A percentile compares a stretch with the other conserved stretches of the same genome.
Conservation (phyloP, 64 coral and sea anemone genomes). For the Stylophora pistillata region DNA sequence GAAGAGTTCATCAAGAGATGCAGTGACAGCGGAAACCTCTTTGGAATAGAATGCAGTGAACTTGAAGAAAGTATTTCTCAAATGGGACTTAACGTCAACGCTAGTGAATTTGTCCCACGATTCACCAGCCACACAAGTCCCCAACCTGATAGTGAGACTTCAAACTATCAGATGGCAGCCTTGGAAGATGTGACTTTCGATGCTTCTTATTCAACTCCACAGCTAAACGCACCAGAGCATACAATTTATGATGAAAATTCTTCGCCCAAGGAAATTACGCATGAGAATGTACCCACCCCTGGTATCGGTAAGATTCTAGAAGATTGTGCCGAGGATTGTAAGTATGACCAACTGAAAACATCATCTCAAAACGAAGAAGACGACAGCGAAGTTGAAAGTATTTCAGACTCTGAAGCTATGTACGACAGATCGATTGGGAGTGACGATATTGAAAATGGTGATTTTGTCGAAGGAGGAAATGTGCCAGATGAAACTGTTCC, state of each 20-base stretch:
- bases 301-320: neutral
- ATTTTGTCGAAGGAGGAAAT: conserved; percentile 21
- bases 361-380: neutral
- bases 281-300: too few species aligned
- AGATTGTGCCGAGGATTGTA: neutral
- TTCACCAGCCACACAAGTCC: neutral
- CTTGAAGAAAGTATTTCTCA: conserved; percentile 24
- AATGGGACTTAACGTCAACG: conserved; percentile 40
- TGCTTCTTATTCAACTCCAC: too few species aligned
- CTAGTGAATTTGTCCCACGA: conserved; percentile 40
- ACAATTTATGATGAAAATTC: too few species aligned
- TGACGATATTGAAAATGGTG: conserved; percentile 7
- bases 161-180: neutral
- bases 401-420: neutral
- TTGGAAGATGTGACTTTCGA: too few species aligned
- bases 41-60: conserved; percentile 35
- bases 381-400: neutral
- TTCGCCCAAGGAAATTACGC: too few species aligned
- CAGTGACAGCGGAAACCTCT: conserved; percentile 4
- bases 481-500: conserved; percentile 15
- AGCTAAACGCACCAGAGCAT: too few species aligned
- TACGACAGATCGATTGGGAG: conserved; percentile 12
- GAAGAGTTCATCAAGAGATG: conserved; percentile 78
- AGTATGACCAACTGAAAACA: neutral
- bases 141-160: neutral